phyloP scores from a whole-genome alignment of 1,140 invertebrate genomes.

The Chrysomallon squamiferum region DNA sequence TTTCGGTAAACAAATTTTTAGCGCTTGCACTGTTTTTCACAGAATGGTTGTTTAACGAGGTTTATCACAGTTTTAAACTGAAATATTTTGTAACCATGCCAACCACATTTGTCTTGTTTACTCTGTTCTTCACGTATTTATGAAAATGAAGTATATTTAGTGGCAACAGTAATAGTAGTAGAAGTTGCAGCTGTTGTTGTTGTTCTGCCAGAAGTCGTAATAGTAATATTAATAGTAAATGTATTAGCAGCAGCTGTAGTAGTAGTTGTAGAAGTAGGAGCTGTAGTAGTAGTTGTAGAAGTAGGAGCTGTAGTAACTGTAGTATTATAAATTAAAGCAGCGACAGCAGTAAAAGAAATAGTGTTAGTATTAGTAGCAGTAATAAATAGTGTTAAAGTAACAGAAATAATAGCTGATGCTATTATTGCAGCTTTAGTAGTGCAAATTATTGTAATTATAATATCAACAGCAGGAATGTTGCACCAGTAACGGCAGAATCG shows the following conservation, averaged over 20 bases:
- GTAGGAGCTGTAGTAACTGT: neutral
- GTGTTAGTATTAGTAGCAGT: slow-evolving; percentile 6
- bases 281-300: neutral
- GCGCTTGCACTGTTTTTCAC: too few relatives aligned
- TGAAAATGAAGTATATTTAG: too few relatives aligned
- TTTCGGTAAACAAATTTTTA: too few relatives aligned
- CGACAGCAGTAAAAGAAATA: neutral
- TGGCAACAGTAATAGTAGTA: neutral
- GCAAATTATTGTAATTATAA: neutral
- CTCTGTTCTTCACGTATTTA: too few relatives aligned
- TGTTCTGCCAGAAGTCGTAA: neutral
- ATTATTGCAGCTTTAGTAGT: neutral
- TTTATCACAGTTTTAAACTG: too few relatives aligned
- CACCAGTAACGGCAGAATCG: neutral
- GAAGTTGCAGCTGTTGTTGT: neutral
- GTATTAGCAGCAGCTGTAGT: neutral
- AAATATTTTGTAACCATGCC: too few relatives aligned
- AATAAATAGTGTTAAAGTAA: neutral
- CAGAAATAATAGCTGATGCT: neutral
- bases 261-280: neutral
- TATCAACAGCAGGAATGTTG: neutral
- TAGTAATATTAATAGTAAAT: neutral
- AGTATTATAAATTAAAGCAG: neutral
- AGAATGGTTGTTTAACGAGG: too few relatives aligned
- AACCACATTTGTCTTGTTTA: too few relatives aligned